phyloP scores from a whole-genome alignment of 1,140 invertebrate species.

The Frieseomelitta varia region DNA sequence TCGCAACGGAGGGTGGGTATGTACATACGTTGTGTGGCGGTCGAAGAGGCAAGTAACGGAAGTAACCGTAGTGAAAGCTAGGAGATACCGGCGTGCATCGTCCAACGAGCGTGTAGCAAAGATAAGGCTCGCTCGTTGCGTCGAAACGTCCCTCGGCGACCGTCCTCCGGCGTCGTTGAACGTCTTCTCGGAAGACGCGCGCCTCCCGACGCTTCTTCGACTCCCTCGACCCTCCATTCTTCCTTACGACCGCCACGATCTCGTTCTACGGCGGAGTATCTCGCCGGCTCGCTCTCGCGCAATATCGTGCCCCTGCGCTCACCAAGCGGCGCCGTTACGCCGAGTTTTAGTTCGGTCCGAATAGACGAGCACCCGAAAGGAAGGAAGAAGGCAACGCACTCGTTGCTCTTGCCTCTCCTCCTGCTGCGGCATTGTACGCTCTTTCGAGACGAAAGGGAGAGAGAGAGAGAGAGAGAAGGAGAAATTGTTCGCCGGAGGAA shows the following conservation, averaged over 20 bases:
- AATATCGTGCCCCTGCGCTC: conserved; percentile 66
- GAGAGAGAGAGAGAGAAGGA: not conserved
- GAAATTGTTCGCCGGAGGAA: conserved; percentile 8
- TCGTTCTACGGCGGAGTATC: conserved; percentile 63
- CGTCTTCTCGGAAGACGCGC: conserved; percentile 68
- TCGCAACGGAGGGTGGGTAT: not conserved
- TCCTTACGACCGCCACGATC: conserved; percentile 67
- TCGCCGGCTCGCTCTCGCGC: conserved; percentile 65
- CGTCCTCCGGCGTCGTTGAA: conserved; percentile 68
- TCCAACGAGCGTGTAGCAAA: conserved; percentile 74
- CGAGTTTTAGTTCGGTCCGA: conserved; percentile 60
- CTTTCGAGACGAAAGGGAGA: not conserved
- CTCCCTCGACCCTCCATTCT: conserved; percentile 36
- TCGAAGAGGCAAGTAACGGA: conserved; percentile 6
- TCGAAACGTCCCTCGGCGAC: conserved; percentile 79
- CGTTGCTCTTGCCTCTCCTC: not conserved
- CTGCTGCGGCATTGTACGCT: not conserved
- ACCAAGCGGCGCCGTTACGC: conserved; percentile 67
- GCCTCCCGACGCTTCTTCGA: conserved; percentile 50
- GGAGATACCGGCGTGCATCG: conserved; percentile 65
- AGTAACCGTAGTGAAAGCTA: conserved; percentile 67
- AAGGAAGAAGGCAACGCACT: not conserved
- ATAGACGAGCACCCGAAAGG: conserved; percentile 23
- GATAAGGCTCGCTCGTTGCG: conserved; percentile 81
- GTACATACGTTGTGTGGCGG: not conserved